Base-by-base conservation (phyloP, 2,797 vertebrate species). In the Miichthys miiuy region DNA sequence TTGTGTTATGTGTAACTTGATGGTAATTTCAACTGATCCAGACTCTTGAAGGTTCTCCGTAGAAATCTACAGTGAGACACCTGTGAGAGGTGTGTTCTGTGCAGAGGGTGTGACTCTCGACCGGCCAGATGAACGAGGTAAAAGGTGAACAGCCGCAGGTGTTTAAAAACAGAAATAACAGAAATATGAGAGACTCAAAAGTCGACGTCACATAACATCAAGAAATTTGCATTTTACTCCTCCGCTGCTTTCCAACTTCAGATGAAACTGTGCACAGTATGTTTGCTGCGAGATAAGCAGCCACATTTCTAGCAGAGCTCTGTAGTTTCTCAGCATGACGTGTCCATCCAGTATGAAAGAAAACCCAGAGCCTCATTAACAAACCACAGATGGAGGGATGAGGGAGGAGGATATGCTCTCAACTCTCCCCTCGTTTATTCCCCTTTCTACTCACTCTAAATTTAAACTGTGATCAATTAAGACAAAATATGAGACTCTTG, bases 351-450 rank as follows among this genome's bases (percentile, higher is more conserved):
- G 61, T 18, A 34, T 48, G 44, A 70, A 12, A 63, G 60, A 18
- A 46, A 30, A 67, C 55, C 60, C 9, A 76, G 85, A 79, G 85
- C 21, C 84, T 88, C 80, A 80, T 91, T 86, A 89, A 74, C 72
- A 68, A 80, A 47, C 68, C 81, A 61, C 90, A 91, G 86, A 91
- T 69, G 84, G 87, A 87, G 78, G 58, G 79, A 69, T 50, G 73
- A 75, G 30, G 44, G 67, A 47, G 61, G 55, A 73, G 50, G 55
- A 56, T 17, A 68, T 4, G 67, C 55, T 80, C 78, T 74, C 68
- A 21, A 66, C 48, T 38, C 46, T 75, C 48, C 54, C 52, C 63
- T 83, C 52, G 20, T 56, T 18, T 25, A 52, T 55, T 66, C 56
- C 48, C 23, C 64, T 72, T 52, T 47, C 57, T n/a, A 14, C 18